These are phyloP conservation scores for Centropyge bicolor DNA, from an alignment of 2,797 vertebrate genomes.

Conservation along the genomic window DNA sequence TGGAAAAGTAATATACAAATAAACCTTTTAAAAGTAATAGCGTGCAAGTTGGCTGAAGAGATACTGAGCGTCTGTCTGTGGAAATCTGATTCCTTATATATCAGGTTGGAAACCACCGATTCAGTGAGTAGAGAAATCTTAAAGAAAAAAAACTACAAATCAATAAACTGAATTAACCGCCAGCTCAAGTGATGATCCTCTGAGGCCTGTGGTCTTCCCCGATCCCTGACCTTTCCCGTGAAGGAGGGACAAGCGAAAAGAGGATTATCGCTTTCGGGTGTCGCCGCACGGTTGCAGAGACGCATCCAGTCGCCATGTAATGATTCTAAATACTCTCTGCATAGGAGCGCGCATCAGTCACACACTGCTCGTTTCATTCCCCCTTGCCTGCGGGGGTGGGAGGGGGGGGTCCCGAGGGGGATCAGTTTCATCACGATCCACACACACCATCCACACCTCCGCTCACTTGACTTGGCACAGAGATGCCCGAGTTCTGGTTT, in stretches of 20 bases:
- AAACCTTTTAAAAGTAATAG: too few species aligned
- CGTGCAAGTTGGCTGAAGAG: too few species aligned
- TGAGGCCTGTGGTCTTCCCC: background rate
- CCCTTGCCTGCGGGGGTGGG: constrained; percentile 30
- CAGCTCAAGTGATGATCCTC: constrained; percentile 5
- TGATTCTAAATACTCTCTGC: constrained; percentile 36
- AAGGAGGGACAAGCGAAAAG: constrained; percentile 9
- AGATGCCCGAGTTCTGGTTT: constrained; percentile 27
- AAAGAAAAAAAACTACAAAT: background rate
- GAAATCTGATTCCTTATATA: too few species aligned
- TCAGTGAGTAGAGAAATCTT: background rate
- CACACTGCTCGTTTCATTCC: constrained; percentile 51
- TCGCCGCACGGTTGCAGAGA: background rate
- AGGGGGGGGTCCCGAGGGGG: constrained; percentile 35
- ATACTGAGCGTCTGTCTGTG: too few species aligned
- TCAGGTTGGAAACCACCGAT: too few species aligned
- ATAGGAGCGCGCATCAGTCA: constrained; percentile 48
- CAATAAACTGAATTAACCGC: constrained; percentile 10
- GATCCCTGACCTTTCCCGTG: constrained; percentile 38
- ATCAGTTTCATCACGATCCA: constrained; percentile 55
- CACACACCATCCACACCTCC: constrained; percentile 32
- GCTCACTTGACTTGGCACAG: constrained; percentile 38
- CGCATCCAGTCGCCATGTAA: background rate
- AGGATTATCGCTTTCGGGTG: constrained; percentile 26
- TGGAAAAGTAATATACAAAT: too few species aligned